phyloP scores from a whole-genome alignment of 2,888 invertebrate genomes.

The Frankliniella intonsa region DNA sequence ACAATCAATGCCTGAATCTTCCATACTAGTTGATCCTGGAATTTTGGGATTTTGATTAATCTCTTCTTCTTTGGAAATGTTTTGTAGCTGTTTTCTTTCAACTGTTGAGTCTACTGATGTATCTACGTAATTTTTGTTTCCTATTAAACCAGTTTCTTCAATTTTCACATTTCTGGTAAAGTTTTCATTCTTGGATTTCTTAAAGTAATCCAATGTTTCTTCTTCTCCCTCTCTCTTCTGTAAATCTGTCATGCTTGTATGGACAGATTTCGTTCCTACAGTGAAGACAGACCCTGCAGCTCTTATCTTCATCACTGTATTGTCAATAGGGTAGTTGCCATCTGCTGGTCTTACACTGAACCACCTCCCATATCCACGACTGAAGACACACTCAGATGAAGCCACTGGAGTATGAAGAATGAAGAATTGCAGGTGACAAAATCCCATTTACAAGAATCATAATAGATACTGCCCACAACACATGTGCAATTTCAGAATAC shows the following conservation, averaged over 20 bases:
- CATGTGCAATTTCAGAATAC: too few species aligned
- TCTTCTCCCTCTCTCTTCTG: not conserved
- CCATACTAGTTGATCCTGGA: slow-evolving; percentile 1
- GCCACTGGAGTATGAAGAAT: slow-evolving; percentile 30
- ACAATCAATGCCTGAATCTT: slow-evolving; percentile 13
- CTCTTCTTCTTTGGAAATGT: slow-evolving; percentile 5
- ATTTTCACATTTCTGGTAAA: not conserved
- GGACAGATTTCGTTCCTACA: slow-evolving; percentile 39
- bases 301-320: slow-evolving; percentile 45
- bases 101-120: not conserved
- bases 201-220: not conserved
- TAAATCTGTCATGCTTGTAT: slow-evolving; percentile 36
- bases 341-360: slow-evolving; percentile 42
- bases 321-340: slow-evolving; percentile 43
- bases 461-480: too few species aligned
- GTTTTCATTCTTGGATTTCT: not conserved
- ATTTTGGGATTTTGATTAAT: slow-evolving; percentile 32
- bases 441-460: too few species aligned
- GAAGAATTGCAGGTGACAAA: too few species aligned
- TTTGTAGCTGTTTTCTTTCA: not conserved
- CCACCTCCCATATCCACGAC: slow-evolving; percentile 44
- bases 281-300: slow-evolving; percentile 45
- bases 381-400: slow-evolving; percentile 44
- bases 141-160: not conserved
- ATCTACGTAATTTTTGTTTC: slow-evolving; percentile 19